These are phyloP conservation scores for Pseudochirops cupreus DNA, from an alignment of 2,797 vertebrate genomes.

Conservation along the genomic window DNA sequence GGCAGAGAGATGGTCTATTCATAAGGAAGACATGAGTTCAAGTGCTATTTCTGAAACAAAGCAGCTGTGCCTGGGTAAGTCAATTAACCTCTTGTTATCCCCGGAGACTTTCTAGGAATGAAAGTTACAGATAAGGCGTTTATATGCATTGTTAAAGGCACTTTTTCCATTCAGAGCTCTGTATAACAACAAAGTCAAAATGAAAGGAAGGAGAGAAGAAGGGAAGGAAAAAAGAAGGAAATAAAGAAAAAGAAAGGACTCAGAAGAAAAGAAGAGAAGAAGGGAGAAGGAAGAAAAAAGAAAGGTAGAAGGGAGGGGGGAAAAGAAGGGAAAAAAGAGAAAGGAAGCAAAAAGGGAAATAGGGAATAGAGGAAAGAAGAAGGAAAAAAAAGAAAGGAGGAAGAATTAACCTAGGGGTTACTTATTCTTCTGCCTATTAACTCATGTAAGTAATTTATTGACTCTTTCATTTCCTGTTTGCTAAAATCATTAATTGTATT, in stretches of 20 bases:
- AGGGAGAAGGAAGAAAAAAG: background rate
- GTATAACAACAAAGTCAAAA: background rate
- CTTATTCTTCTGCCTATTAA: background rate
- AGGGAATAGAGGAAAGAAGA: no score
- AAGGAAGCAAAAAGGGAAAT: background rate
- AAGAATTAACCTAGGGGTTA: background rate
- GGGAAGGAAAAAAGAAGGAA: background rate
- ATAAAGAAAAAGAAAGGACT: background rate
- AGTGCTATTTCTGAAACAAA: background rate
- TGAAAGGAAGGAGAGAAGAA: background rate
- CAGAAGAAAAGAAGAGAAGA: background rate
- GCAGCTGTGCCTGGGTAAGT: background rate
- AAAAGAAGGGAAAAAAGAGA: background rate
- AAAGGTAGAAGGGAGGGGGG: background rate
- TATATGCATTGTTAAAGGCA: background rate
- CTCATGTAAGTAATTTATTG: background rate
- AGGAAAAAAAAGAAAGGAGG: background rate
- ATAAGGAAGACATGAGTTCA: background rate
- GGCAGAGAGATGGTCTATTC: background rate
- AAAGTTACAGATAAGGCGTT: background rate
- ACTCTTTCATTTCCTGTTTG: no score
- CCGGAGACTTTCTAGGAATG: background rate
- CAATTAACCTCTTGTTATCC: background rate
- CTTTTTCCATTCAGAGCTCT: background rate
- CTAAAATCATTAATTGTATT: rapidly evolving